These are phyloP conservation scores for Sthenelais limicola DNA, from an alignment of 2,888 invertebrate species.

Conservation along the genomic window DNA sequence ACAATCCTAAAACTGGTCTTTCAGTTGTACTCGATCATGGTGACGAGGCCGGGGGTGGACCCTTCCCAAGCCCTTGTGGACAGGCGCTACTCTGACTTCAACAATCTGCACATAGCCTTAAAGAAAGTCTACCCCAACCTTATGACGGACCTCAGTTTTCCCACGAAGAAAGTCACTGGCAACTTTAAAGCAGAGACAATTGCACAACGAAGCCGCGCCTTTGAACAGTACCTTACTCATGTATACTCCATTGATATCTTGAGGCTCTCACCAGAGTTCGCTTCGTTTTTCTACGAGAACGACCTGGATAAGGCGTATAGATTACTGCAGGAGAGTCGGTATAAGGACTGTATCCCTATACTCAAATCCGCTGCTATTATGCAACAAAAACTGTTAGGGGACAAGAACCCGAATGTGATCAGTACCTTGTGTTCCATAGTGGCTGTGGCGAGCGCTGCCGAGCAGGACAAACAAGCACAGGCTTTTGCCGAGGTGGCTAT, in stretches of 20 bases:
- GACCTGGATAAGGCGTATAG: constrained; percentile 64
- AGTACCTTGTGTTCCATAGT: constrained; percentile 67
- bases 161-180: constrained; percentile 70
- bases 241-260: constrained; percentile 66
- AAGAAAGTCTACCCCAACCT: constrained; percentile 61
- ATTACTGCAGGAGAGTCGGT: constrained; percentile 60
- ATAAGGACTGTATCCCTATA: constrained; percentile 62
- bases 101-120: constrained; percentile 64
- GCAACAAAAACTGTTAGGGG: constrained; percentile 68
- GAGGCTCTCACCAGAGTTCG: constrained; percentile 65
- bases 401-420: constrained; percentile 58
- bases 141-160: constrained; percentile 69
- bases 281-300: constrained; percentile 66
- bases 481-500: constrained; percentile 67
- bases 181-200: constrained; percentile 72
- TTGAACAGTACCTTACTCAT: constrained; percentile 71
- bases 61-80: constrained; percentile 65
- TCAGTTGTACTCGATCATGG: constrained; percentile 62
- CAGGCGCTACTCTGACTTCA: constrained; percentile 72
- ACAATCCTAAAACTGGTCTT: no score
- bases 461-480: constrained; percentile 62
- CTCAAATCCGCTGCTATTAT: constrained; percentile 67
- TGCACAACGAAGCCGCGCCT: constrained; percentile 69
- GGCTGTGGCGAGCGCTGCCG: constrained; percentile 61
- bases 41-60: constrained; percentile 60